Conservation (phyloP, 2,797 vertebrate species). For the Xiphorhynchus erythropygius region DNA sequence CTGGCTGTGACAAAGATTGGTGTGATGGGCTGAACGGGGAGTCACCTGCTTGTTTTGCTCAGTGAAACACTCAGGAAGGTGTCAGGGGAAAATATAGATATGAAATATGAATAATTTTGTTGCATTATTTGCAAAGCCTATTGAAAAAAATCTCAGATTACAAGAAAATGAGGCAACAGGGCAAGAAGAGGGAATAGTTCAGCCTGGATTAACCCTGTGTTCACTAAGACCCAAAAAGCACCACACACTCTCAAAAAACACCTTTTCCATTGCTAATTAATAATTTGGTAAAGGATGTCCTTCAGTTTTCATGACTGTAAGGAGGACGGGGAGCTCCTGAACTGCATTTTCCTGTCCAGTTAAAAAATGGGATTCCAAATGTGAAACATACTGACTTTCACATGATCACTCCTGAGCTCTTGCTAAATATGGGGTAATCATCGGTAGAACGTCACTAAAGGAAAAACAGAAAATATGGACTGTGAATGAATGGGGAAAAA, state of each 20-base stretch:
- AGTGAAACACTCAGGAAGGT: not conserved
- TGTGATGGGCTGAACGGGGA: not conserved
- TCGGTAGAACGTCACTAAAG: not conserved
- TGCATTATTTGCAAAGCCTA: not conserved
- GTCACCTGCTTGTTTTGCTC: not conserved
- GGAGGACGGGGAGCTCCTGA: not conserved
- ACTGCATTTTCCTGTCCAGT: not conserved
- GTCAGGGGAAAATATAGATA: accelerated
- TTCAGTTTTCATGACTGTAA: not conserved
- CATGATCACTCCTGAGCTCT: not conserved
- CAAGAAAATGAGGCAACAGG: not conserved
- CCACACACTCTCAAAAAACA: not conserved
- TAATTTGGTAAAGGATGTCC: not conserved
- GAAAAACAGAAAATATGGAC: not conserved
- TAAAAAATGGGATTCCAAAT: not conserved
- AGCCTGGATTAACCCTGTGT: not conserved
- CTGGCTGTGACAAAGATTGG: not conserved
- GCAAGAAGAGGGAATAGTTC: not conserved
- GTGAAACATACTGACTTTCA: not conserved
- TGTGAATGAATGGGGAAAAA: not conserved
- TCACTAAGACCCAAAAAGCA: not conserved
- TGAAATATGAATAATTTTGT: not conserved
- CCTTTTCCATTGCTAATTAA: not conserved
- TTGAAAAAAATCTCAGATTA: not conserved
- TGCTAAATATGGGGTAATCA: not conserved